Conservation (phyloP, 2,888 invertebrate species). For the Myopa testacea region DNA sequence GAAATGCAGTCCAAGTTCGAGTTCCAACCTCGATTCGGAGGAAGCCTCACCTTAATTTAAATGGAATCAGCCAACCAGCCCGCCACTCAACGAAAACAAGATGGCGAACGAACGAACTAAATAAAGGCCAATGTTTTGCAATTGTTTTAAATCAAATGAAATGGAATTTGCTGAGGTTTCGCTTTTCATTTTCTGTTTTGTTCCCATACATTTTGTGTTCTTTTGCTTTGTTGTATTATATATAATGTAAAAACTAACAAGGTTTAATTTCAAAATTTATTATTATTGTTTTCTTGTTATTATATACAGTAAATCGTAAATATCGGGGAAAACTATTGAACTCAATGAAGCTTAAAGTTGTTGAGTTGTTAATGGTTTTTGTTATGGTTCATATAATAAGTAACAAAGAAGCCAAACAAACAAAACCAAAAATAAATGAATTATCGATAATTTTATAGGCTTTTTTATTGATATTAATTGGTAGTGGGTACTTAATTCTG, state of each 20-base stretch:
- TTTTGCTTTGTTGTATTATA: neutral
- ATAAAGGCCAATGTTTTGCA: slow-evolving; percentile 12
- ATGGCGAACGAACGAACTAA: neutral
- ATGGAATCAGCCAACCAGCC: slow-evolving; percentile 4
- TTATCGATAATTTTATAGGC: too few species aligned
- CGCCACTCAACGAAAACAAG: neutral
- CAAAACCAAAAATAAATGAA: neutral
- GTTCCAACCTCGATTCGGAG: neutral
- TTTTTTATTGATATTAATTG: too few species aligned
- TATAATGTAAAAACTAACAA: neutral
- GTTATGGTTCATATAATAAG: neutral
- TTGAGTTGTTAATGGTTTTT: slow-evolving; percentile 14
- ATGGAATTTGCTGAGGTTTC: neutral
- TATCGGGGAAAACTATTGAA: too few species aligned
- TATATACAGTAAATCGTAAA: too few species aligned
- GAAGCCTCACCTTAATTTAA: slow-evolving; percentile 32
- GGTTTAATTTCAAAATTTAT: too few species aligned
- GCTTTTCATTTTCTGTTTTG: too few species aligned
- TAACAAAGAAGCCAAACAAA: neutral
- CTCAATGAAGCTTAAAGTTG: slow-evolving; percentile 14
- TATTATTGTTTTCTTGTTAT: neutral
- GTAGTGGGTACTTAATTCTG: too few species aligned
- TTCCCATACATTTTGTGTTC: too few species aligned
- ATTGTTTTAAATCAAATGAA: slow-evolving; percentile 1
- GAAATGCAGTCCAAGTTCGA: slow-evolving; percentile 2